Base-by-base conservation (phyloP, 2,888 invertebrate genomes). In the Ethmia dodecea region DNA sequence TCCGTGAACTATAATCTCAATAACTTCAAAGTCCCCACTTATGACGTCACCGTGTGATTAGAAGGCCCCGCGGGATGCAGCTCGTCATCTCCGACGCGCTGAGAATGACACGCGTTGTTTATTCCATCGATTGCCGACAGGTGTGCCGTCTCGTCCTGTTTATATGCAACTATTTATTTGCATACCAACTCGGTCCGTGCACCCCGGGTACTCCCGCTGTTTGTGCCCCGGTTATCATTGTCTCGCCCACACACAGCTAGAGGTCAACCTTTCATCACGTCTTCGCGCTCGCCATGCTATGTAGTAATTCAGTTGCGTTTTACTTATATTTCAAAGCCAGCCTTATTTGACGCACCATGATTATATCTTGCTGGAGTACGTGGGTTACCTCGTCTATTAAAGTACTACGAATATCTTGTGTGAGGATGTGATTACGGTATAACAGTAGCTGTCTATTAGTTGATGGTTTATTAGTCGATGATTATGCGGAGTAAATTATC, bases 131-230 rank as follows among this genome's bases (percentile, higher is more conserved):
- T 75, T 67, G 62, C 52, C 62, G 71, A 69, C 83, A 81, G 84
- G 83, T 84, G 81, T 70, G 64, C 64, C 55, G 58, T 65, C 64
- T 66, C 76, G 69, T 76, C 79, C 77, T 80, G 78, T 75, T 73
- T 72, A 73, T 73, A 60, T 64, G 66, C 66, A 72, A 12, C 24
- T 76, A 80, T 80, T 80, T 84, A 78, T 83, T 84, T 83, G 81
- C 83, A 79, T 83, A 74, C 83, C 81, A 58, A 65, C 63, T 60
- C 66, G 72, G 81, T 79, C 81, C 81, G 73, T 72, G 71, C 71
- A 79, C 80, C 79, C 63, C 66, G 57, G 10, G 31, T 16, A 16
- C 14, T 15, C 6, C 26, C 12, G 22, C n/a, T n/a, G n/a, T n/a
- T n/a, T n/a, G n/a, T 29, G 20, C 22, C 58, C 48, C 56, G 66